phyloP scores from a whole-genome alignment of 2,888 invertebrate genomes.

The Lasioglossum figueresi region DNA sequence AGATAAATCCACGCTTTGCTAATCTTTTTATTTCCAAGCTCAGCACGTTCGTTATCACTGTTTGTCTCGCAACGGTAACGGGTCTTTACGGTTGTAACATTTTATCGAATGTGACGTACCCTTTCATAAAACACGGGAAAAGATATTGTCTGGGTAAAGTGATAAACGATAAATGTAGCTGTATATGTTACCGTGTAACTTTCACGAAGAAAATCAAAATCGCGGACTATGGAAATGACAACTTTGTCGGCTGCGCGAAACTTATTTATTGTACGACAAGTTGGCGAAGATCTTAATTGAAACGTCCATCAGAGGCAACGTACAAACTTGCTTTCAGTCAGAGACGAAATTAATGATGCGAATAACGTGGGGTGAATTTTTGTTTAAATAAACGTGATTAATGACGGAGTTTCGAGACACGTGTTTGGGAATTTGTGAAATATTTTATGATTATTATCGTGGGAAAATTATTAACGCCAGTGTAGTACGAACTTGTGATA shows the following conservation, averaged over 20 bases:
- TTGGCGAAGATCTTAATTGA: conserved; percentile 5
- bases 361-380: background rate
- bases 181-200: background rate
- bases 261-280: conserved; percentile 5
- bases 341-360: background rate
- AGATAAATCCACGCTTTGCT: background rate
- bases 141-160: too few relatives aligned
- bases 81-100: background rate
- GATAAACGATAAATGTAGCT: background rate
- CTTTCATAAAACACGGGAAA: background rate
- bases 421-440: background rate
- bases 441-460: background rate
- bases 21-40: background rate
- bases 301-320: background rate
- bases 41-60: background rate
- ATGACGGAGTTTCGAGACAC: background rate
- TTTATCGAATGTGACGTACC: background rate
- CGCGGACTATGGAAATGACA: background rate
- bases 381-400: background rate
- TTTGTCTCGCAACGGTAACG: background rate
- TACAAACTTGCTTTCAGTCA: background rate
- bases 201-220: too few relatives aligned
- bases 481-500: background rate
- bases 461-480: background rate
- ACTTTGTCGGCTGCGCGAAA: background rate